Evolutionary conservation across 2,797 vertebrate species (phyloP).

Genomic region (Choloepus didactylus): DNA sequence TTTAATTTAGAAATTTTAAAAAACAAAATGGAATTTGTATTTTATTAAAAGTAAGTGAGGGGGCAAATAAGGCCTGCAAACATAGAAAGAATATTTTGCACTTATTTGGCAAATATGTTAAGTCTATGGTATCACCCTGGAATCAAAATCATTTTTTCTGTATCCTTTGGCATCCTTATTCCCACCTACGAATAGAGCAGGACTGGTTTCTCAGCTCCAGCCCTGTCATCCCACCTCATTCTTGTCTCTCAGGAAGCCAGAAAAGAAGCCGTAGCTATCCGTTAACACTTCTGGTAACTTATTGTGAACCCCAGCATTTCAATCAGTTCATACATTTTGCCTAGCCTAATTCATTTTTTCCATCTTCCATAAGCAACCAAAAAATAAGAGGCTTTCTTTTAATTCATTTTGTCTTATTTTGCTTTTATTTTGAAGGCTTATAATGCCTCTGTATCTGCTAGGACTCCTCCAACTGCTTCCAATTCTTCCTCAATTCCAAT

Average conservation of each 20-base stretch:
- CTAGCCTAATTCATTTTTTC: neutral
- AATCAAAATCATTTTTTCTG: neutral
- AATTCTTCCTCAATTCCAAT: conserved; percentile 13
- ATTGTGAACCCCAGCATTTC: neutral
- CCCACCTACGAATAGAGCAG: neutral
- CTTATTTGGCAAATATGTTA: neutral
- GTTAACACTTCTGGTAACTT: neutral
- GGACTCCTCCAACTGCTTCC: neutral
- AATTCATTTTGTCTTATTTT: conserved; percentile 44
- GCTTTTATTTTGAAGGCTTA: conserved; percentile 23
- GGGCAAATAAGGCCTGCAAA: neutral
- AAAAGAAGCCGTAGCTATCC: neutral
- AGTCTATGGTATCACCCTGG: neutral
- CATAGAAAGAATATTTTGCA: neutral
- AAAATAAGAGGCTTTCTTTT: neutral
- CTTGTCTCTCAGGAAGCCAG: neutral
- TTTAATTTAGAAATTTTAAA: conserved; percentile 39
- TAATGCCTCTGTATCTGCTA: neutral
- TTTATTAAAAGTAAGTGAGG: conserved; percentile 47
- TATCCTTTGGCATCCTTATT: neutral
- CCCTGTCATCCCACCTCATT: neutral
- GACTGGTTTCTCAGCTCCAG: neutral
- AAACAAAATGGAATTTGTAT: neutral
- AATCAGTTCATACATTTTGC: neutral
- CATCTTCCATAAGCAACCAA: neutral